phyloP scores from a whole-genome alignment of 1,140 invertebrate species.

The Hypsibius dujardini region DNA sequence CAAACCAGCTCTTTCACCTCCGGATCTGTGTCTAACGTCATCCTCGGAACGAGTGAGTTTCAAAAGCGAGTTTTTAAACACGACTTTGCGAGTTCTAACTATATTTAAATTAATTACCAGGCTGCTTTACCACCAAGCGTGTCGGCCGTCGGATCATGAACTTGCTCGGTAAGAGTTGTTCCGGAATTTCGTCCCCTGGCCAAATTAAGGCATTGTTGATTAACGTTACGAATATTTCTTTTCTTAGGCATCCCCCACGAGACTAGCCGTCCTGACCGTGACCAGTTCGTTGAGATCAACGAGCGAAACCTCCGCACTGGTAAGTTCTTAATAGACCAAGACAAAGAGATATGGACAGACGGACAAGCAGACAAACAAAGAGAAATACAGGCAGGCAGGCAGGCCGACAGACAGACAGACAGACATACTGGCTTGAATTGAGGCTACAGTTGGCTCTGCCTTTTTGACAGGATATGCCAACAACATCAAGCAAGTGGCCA shows the following conservation, averaged over 20 bases:
- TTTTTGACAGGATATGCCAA: not conserved
- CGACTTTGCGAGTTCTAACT: not conserved
- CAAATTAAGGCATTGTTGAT: not conserved
- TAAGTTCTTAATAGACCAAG: not conserved
- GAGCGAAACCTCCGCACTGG: not conserved
- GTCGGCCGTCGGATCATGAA: conserved; percentile 4
- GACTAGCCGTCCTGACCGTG: conserved; percentile 11
- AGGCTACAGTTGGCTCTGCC: not conserved
- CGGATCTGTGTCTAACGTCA: not conserved
- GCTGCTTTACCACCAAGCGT: conserved; percentile 8
- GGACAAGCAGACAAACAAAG: too few species aligned
- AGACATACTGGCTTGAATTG: too few species aligned
- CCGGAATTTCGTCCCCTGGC: too few species aligned
- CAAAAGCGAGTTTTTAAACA: not conserved
- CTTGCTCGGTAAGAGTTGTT: not conserved
- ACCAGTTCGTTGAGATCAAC: conserved; percentile 1
- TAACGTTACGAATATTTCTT: not conserved
- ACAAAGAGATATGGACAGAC: too few species aligned
- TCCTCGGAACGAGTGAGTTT: not conserved
- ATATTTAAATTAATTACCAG: not conserved
- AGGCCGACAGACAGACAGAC: too few species aligned
- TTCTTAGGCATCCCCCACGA: conserved; percentile 10
- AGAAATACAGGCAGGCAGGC: too few species aligned
- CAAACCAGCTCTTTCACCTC: not conserved
- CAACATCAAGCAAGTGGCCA: not conserved